phyloP scores from a whole-genome alignment of 1,140 invertebrate genomes.

The Laodelphax striatellus region DNA sequence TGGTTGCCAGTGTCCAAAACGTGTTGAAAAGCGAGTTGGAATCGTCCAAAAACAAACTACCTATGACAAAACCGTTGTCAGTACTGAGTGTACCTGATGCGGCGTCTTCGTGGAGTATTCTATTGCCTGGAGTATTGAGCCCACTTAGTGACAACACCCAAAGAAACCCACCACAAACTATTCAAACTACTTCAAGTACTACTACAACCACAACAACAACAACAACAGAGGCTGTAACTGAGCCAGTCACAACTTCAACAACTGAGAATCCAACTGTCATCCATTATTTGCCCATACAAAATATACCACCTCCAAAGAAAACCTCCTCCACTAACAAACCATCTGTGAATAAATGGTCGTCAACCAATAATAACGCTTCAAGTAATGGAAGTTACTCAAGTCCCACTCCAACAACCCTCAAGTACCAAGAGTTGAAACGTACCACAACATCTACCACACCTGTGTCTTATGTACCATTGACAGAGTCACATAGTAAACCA shows the following conservation, averaged over 20 bases:
- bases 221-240: background rate
- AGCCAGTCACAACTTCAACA: background rate
- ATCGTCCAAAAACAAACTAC: constrained; percentile 46
- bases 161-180: background rate
- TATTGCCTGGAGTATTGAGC: constrained; percentile 43
- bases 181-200: constrained; percentile 1
- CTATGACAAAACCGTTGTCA: constrained; percentile 32
- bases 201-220: constrained; percentile 7
- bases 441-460: too few species aligned
- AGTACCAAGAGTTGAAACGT: background rate
- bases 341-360: background rate
- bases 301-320: constrained; percentile 25
- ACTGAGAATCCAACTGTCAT: constrained; percentile 16
- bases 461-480: too few species aligned
- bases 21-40: constrained; percentile 66
- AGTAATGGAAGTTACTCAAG: background rate
- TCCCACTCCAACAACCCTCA: background rate
- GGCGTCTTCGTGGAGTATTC: constrained; percentile 63
- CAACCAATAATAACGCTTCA: background rate
- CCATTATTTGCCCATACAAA: constrained; percentile 23
- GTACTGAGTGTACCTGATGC: constrained; percentile 54
- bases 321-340: constrained; percentile 3
- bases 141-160: background rate
- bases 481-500: too few species aligned
- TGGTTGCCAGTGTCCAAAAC: constrained; percentile 68